Evolutionary conservation across 92 coral and sea anemone species (phyloP), one percentile per base, ranked within the genome.

Genomic region (Actinernus sp.): DNA sequence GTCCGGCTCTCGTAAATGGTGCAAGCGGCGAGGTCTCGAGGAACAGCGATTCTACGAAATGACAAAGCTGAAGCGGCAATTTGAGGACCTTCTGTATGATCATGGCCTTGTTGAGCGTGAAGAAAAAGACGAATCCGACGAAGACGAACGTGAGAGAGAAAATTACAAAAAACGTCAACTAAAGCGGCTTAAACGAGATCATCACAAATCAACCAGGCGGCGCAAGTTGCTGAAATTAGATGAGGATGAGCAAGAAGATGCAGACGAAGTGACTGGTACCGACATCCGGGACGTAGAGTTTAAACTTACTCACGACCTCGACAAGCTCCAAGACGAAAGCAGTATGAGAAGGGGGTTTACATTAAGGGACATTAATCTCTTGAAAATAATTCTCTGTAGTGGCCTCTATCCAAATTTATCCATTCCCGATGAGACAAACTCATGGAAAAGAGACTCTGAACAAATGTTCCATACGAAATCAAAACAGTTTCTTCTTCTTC

Each of bases 1-100:
- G 21, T 76, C 91, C 9, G 63, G 74, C 20, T 86, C 97, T 17
- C 85, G 88, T 18, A 91, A 94, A 56, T 94, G 98, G 98, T 94
- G 98, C 72, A 78, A 67, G 36, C 78, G 97, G 54, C 73, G 97
- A 51, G 97, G 95, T 41, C 83, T 94, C 6, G 98, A 94, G 46
- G 97, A 94, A 27, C 98, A 94, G 75, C 81, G 98, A 6, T 94
- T 94, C 59, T 94, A 94, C 57, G 98, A 94, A 46, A 87, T 94
- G 88, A 68, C 97, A 7, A 94, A 94, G 59, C 82, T 94, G 2
- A 91, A 94, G 81, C 83, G 88, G 13, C 98, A 94, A 60, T 94
- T 94, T 60, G 97, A 94, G 48, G 89, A 81, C 31, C 76, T 94
- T 40, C 34, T 94, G 18, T 84, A 63, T 61, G 98, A 94, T 64